These are phyloP conservation scores for Ellobium chinense DNA, from an alignment of 2,888 invertebrate genomes.

Conservation along the genomic window DNA sequence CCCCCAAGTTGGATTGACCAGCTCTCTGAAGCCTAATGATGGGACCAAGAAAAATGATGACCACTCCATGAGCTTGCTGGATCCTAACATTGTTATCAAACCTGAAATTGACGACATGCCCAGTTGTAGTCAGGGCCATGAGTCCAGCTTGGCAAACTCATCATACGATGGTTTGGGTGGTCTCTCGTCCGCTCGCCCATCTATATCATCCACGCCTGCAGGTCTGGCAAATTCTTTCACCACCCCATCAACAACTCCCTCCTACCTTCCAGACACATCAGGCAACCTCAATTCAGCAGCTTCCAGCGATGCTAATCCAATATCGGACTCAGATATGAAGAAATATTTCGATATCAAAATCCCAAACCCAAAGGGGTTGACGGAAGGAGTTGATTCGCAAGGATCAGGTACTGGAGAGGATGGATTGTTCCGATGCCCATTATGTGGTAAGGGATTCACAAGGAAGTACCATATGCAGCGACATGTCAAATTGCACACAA, in stretches of 20 bases:
- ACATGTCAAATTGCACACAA: constrained; percentile 38
- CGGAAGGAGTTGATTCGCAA: not conserved
- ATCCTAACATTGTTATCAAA: constrained; percentile 34
- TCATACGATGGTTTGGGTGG: constrained; percentile 16
- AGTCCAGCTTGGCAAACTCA: not conserved
- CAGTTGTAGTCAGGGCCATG: not conserved
- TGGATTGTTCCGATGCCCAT: constrained; percentile 32
- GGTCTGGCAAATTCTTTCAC: not conserved
- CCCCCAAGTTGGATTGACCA: too few relatives aligned
- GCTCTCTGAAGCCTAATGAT: not conserved
- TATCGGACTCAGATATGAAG: constrained; percentile 43
- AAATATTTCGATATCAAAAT: constrained; percentile 46
- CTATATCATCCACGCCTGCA: not conserved
- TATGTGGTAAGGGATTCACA: constrained; percentile 46
- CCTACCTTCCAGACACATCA: constrained; percentile 14
- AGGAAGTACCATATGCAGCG: constrained; percentile 48
- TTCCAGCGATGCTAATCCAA: constrained; percentile 14
- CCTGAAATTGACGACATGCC: constrained; percentile 36
- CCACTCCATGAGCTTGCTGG: constrained; percentile 4
- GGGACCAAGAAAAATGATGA: not conserved
- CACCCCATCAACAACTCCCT: not conserved
- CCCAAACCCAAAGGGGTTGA: constrained; percentile 29
- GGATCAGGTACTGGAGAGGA: constrained; percentile 3
- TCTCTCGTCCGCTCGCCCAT: not conserved
- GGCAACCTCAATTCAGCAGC: not conserved